Evolutionary conservation across 1,140 invertebrate species (phyloP), one percentile per base, ranked within the genome.

Genomic region (Drosophila trapezifrons): DNA sequence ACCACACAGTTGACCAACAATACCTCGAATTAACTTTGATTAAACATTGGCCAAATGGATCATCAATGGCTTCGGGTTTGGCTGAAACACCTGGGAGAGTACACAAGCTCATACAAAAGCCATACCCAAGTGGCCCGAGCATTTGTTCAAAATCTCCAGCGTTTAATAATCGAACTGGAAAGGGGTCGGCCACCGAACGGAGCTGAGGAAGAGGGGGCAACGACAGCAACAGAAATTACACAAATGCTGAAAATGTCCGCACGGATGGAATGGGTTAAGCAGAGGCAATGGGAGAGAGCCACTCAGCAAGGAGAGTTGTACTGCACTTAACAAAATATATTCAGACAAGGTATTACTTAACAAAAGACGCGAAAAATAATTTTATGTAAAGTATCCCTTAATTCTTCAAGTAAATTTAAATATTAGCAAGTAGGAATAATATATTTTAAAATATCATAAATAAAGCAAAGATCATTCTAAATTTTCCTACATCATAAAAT

Each of bases 1-100:
- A 43, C 70, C 62, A 56, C 72, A 62, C 58, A 65, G 78, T 64
- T 58, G 55, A 66, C 46, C 73, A 74, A 72, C 83, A 79, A 77
- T 60, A 75, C 45, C 79, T 80, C 72, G 71, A 87, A 87, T 87
- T 87, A 87, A 70, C 83, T 89, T 87, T 87, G 79, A 87, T 89
- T 87, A 87, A 87, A 79, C 84, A 73, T 67, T 59, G 67, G 76
- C 54, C 76, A 67, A 83, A 59, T 57, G 79, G 69, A 82, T 63
- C 58, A 76, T 69, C 77, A 72, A 84, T 65, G 64, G 59, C 72
- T 52, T 40, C 32, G 38, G 63, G 67, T 51, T 67, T 35, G 47
- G 42, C 29, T 12, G 58, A 59, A 75, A 59, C 74, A 76, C 70
- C 83, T 78, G 75, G 49, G 76, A 60, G 15, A 32, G 35, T 22